Conservation (phyloP, 2,888 invertebrate genomes). For the Drosophila cracens region DNA sequence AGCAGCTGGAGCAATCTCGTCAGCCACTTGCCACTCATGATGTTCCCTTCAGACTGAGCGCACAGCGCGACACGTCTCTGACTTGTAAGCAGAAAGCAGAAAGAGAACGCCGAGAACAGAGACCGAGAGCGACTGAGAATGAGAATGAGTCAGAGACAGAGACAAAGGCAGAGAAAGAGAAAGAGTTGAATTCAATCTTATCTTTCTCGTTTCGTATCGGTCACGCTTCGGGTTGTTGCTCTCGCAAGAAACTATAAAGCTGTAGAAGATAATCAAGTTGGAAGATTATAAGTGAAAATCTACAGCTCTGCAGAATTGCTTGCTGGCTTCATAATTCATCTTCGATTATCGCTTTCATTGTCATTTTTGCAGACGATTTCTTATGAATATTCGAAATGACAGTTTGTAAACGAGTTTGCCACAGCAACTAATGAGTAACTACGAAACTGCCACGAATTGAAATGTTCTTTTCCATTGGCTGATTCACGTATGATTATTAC, state of each 20-base stretch:
- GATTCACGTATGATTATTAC: neutral
- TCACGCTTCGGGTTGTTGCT: conserved; percentile 16
- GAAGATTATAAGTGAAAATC: neutral
- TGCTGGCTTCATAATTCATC: neutral
- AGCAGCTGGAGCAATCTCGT: conserved; percentile 6
- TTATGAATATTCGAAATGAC: neutral
- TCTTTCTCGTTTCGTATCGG: conserved; percentile 15
- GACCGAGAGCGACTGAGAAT: neutral
- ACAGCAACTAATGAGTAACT: neutral
- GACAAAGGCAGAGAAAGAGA: neutral
- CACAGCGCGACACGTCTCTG: neutral
- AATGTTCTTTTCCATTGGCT: neutral
- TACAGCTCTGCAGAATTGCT: neutral
- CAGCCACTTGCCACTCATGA: conserved; percentile 37
- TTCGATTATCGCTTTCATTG: neutral
- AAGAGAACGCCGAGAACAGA: neutral
- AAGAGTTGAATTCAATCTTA: conserved; percentile 28
- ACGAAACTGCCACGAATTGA: neutral
- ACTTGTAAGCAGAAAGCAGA: neutral
- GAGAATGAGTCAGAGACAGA: neutral
- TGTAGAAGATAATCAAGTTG: neutral
- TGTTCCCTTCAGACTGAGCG: conserved; percentile 24
- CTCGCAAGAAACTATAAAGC: neutral
- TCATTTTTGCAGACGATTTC: neutral
- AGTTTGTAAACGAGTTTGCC: neutral